These are phyloP conservation scores for Luperina testacea DNA, from an alignment of 2,888 invertebrate species.

Conservation along the genomic window DNA sequence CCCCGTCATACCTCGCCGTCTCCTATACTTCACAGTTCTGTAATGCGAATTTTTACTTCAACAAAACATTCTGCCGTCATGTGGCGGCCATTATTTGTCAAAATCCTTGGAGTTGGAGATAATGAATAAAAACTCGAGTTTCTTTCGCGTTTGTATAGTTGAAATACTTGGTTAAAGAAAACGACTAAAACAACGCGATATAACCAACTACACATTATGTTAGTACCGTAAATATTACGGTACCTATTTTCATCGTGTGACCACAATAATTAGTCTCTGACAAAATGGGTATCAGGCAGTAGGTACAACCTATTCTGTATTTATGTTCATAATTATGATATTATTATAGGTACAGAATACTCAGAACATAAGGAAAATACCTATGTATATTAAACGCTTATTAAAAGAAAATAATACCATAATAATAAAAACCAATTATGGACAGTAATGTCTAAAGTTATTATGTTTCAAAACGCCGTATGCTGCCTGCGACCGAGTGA, in stretches of 20 bases:
- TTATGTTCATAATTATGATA: not conserved
- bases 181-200: not conserved
- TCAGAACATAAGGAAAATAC: not conserved
- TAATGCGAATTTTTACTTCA: not conserved
- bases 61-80: not conserved
- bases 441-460: not conserved
- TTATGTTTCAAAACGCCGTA: not conserved
- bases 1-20: not conserved
- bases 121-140: not conserved
- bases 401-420: not conserved
- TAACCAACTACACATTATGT: not conserved
- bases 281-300: not conserved
- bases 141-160: not conserved
- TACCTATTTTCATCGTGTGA: not conserved
- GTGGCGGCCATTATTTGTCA: not conserved
- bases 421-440: not conserved
- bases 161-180: not conserved
- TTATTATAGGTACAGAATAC: not conserved
- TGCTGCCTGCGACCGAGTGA: not conserved
- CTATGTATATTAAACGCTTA: not conserved
- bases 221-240: not conserved
- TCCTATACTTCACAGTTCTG: slow-evolving; percentile 13
- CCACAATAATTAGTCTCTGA: not conserved
- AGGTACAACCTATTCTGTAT: not conserved
- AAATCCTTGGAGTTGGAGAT: slow-evolving; percentile 2